Evolutionary conservation across 1,140 invertebrate genomes (phyloP).

Genomic region (Luehdorfia chinensis): DNA sequence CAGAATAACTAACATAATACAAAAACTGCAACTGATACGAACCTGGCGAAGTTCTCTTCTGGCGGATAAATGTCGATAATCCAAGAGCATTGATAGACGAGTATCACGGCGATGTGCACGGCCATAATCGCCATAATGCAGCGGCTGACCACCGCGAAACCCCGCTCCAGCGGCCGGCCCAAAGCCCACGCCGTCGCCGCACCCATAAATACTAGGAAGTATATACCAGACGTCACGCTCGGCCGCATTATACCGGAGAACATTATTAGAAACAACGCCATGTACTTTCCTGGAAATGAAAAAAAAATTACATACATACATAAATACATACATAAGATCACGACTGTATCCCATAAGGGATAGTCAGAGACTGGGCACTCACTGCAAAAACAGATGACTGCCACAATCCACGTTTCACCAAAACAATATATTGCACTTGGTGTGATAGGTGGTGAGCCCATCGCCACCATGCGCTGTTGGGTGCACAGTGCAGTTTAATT

Average conservation of each 20-base stretch:
- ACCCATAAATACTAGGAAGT: slow-evolving; percentile 91
- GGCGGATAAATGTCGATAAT: slow-evolving; percentile 84
- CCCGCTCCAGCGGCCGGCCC: slow-evolving; percentile 83
- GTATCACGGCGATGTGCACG: slow-evolving; percentile 86
- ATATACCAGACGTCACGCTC: slow-evolving; percentile 87
- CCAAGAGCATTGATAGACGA: slow-evolving; percentile 92
- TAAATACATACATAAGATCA: no score
- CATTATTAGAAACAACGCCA: slow-evolving; percentile 84
- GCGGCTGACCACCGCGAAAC: slow-evolving; percentile 85
- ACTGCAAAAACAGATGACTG: no score
- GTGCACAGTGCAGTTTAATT: no score
- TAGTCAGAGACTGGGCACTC: no score
- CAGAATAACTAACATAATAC: no score
- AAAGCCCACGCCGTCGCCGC: slow-evolving; percentile 93
- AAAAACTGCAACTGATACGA: no score
- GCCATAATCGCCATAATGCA: slow-evolving; percentile 86
- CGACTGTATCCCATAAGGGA: no score
- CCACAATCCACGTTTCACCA: no score
- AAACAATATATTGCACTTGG: no score
- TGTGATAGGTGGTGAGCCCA: no score
- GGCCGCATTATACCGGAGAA: slow-evolving; percentile 87
- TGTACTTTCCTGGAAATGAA: slow-evolving; percentile 81
- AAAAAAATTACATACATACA: no score
- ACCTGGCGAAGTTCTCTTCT: slow-evolving; percentile 84
- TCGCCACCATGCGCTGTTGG: no score